phyloP scores from a whole-genome alignment of 2,113 vertebrate species.

The Saccopteryx bilineata region DNA sequence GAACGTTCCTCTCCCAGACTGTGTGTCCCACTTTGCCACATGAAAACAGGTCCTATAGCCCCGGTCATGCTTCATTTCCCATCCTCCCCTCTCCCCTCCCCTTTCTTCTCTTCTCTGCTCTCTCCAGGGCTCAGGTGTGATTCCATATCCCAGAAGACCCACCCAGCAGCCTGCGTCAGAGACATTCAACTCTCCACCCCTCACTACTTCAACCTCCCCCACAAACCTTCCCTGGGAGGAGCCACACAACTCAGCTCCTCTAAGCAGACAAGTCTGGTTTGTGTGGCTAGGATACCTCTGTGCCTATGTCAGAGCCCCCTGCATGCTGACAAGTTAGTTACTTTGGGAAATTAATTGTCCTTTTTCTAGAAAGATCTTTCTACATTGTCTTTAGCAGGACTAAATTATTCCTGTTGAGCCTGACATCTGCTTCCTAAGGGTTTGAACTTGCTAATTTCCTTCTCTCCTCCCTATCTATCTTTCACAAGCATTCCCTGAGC shows the following conservation, averaged over 20 bases:
- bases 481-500: background rate
- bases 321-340: background rate
- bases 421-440: background rate
- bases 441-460: background rate
- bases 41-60: background rate
- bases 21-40: background rate
- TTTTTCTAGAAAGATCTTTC: background rate
- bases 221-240: background rate
- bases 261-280: background rate
- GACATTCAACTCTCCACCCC: background rate
- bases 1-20: background rate
- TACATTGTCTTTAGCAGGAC: background rate
- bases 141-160: background rate
- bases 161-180: background rate
- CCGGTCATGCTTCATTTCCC: background rate
- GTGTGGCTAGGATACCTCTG: background rate
- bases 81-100: fast-evolving
- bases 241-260: background rate
- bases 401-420: background rate
- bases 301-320: background rate
- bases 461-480: background rate
- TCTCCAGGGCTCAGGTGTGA: background rate
- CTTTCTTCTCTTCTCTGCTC: background rate
- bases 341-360: background rate
- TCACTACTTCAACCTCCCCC: background rate